Conservation (phyloP, 2,888 invertebrate species). For the Ormyrus nitidulus region DNA sequence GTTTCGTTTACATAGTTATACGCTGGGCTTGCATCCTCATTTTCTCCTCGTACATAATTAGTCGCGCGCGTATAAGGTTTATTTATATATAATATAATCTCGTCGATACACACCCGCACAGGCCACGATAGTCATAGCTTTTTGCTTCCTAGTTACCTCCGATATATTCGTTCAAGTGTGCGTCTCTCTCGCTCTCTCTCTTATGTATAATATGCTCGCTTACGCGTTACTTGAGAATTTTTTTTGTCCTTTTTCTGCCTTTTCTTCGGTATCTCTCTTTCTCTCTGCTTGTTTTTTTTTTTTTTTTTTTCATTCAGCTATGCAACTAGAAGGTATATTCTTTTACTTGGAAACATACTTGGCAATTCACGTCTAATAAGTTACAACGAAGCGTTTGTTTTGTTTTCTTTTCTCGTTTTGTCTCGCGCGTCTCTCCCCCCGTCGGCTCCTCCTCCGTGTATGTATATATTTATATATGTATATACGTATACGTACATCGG, state of each 20-base stretch:
- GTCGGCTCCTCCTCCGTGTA: not conserved
- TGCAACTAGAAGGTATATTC: conserved; percentile 65
- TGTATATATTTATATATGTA: conserved; percentile 8
- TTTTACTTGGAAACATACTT: conserved; percentile 74
- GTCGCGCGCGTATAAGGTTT: conserved; percentile 55
- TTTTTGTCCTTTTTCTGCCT: conserved; percentile 21
- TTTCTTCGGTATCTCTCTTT: not conserved
- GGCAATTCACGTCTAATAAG: conserved; percentile 75
- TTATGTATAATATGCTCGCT: conserved; percentile 61
- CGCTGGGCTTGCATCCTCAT: conserved; percentile 15
- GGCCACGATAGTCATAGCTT: conserved; percentile 73
- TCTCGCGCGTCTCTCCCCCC: conserved; percentile 50
- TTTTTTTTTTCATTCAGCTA: conserved; percentile 60
- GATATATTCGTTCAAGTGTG: conserved; percentile 46
- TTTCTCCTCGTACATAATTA: conserved; percentile 65
- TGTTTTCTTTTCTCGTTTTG: conserved; percentile 57
- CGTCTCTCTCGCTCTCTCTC: conserved; percentile 41
- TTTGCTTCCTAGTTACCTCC: conserved; percentile 52
- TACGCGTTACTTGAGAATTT: conserved; percentile 34
- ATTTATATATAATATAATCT: conserved; percentile 17
- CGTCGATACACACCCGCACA: conserved; percentile 54
- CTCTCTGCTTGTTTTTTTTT: conserved; percentile 61
- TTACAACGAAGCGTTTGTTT: conserved; percentile 72
- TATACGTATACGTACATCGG: not conserved
- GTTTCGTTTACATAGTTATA: conserved; percentile 38